Evolutionary conservation across 2,797 vertebrate species (phyloP).

Genomic region (Semotilus atromaculatus): DNA sequence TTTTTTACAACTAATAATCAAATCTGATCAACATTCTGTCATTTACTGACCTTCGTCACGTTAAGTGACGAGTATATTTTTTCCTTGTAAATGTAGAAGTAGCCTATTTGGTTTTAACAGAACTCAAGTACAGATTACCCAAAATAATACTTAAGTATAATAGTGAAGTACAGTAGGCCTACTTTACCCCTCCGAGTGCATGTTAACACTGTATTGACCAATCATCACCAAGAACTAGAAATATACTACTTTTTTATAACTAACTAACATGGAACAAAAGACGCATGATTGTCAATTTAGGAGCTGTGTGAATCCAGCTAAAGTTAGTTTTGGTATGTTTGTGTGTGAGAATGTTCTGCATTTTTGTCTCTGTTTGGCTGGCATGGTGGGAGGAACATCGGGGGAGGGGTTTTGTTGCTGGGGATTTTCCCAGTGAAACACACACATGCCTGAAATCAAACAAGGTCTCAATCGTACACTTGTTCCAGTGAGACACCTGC

Average conservation of each 20-base stretch:
- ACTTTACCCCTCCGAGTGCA: neutral
- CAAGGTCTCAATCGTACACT: conserved; percentile 41
- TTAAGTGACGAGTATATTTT: no score
- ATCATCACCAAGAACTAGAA: neutral
- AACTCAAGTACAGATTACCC: neutral
- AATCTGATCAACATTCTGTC: no score
- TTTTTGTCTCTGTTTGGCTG: conserved; percentile 57
- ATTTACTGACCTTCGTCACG: neutral
- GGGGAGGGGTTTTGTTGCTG: conserved; percentile 48
- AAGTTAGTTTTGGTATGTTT: conserved; percentile 19
- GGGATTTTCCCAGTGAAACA: conserved; percentile 63
- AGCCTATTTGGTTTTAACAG: no score
- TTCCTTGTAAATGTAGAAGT: neutral
- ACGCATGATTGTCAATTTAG: neutral
- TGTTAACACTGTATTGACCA: neutral
- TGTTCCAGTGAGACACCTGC: conserved; percentile 58
- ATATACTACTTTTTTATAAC: neutral
- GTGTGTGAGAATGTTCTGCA: conserved; percentile 39
- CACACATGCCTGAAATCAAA: conserved; percentile 58
- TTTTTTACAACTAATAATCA: no score
- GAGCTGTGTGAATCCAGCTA: conserved; percentile 16
- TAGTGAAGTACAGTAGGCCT: neutral
- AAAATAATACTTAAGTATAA: neutral
- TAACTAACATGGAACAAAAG: neutral
- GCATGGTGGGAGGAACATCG: conserved; percentile 54